Evolutionary conservation across 2,113 vertebrate genomes (phyloP).

Genomic region (Struthidea cinerea): DNA sequence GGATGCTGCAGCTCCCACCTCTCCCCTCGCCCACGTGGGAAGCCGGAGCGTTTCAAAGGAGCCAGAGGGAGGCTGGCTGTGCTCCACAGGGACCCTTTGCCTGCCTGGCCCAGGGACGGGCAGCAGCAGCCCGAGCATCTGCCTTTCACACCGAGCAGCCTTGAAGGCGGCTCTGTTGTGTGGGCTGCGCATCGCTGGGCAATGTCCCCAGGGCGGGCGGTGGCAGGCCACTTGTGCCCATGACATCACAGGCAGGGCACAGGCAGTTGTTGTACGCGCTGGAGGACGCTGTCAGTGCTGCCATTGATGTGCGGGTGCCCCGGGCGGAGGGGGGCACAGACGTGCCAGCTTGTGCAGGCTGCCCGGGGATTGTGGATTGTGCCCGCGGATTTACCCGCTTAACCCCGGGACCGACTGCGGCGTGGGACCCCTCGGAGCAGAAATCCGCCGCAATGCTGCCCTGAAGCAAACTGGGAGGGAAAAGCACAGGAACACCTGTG

Average conservation of each 20-base stretch:
- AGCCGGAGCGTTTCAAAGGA: background rate
- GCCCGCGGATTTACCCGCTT: background rate
- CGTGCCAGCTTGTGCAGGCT: slow-evolving; percentile 68
- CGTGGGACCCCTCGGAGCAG: background rate
- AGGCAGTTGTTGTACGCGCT: slow-evolving; percentile 51
- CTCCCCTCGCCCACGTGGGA: fast-evolving
- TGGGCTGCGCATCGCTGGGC: background rate
- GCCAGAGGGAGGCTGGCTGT: background rate
- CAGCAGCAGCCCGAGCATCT: background rate
- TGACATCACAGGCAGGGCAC: slow-evolving; percentile 73
- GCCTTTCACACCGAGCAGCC: background rate
- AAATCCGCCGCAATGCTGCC: background rate
- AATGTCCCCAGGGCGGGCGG: slow-evolving; percentile 52
- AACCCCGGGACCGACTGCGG: background rate
- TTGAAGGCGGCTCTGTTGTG: slow-evolving; percentile 14
- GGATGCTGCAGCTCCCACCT: background rate
- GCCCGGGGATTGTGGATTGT: slow-evolving; percentile 62
- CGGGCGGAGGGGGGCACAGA: slow-evolving; percentile 52
- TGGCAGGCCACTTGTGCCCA: slow-evolving; percentile 73
- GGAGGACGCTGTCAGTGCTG: slow-evolving; percentile 43
- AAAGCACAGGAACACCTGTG: background rate
- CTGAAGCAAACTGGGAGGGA: background rate
- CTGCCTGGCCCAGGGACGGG: background rate
- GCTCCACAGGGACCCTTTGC: background rate
- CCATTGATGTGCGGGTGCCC: slow-evolving; percentile 69